phyloP scores from a whole-genome alignment of 2,888 invertebrate genomes.

The Amphiduros pacificus region DNA sequence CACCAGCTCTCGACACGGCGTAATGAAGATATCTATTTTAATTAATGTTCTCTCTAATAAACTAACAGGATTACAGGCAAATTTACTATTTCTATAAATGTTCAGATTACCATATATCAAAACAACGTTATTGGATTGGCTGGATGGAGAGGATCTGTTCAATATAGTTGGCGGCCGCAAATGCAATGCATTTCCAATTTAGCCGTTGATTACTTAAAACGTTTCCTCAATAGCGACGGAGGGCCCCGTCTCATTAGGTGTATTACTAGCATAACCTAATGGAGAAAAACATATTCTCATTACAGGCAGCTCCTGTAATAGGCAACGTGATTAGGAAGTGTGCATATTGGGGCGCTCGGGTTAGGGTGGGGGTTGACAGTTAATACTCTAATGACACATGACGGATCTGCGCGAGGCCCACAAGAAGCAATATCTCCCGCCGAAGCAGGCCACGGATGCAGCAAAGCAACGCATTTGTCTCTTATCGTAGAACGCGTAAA shows the following conservation, averaged over 20 bases:
- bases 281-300: slow-evolving; percentile 20
- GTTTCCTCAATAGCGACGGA: slow-evolving; percentile 5
- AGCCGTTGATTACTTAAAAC: slow-evolving; percentile 15
- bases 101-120: slow-evolving; percentile 16
- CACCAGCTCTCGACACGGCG: slow-evolving; percentile 1
- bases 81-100: slow-evolving; percentile 18
- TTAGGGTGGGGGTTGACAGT: slow-evolving; percentile 11
- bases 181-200: slow-evolving; percentile 19
- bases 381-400: slow-evolving; percentile 17
- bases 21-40: slow-evolving; percentile 18
- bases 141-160: slow-evolving; percentile 14
- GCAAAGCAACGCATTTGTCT: no score
- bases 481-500: no score
- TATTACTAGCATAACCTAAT: slow-evolving; percentile 13
- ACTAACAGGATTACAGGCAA: slow-evolving; percentile 13
- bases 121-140: slow-evolving; percentile 14
- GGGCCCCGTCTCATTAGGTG: background rate
- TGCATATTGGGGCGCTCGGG: background rate
- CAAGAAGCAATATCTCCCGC: no score
- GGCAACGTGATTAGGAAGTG: no score
- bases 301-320: background rate
- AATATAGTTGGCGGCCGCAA: slow-evolving; percentile 14
- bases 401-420: no score
- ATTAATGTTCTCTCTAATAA: slow-evolving; percentile 17
- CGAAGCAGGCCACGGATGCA: no score